Conservation (phyloP, 2,888 invertebrate species). For the Diarsia brunnea region DNA sequence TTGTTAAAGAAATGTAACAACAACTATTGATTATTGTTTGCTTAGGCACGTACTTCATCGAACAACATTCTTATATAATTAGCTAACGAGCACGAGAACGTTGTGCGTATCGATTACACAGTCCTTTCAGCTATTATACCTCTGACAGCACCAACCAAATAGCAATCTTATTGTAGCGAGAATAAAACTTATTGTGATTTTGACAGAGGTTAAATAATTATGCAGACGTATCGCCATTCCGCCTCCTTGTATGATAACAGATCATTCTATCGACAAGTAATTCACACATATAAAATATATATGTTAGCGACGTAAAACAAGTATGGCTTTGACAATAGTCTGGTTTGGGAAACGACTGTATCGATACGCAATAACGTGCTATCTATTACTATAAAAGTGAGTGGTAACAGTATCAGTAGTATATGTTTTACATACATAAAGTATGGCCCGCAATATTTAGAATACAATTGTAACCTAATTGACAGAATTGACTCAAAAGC, state of each 20-base stretch:
- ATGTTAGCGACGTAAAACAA: slow-evolving; percentile 27
- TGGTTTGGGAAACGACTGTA: slow-evolving; percentile 19
- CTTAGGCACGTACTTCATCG: slow-evolving; percentile 88
- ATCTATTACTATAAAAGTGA: slow-evolving; percentile 53
- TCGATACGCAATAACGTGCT: slow-evolving; percentile 48
- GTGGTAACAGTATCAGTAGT: slow-evolving; percentile 46
- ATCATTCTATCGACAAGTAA: slow-evolving; percentile 24
- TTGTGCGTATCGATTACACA: slow-evolving; percentile 43
- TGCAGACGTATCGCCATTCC: background rate
- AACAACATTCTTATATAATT: slow-evolving; percentile 81
- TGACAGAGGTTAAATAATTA: background rate
- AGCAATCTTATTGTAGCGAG: background rate
- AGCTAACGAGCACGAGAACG: slow-evolving; percentile 70
- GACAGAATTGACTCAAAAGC: slow-evolving; percentile 62
- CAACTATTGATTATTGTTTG: slow-evolving; percentile 85
- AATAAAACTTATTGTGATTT: background rate
- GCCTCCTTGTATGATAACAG: slow-evolving; percentile 2
- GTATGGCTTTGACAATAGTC: slow-evolving; percentile 21
- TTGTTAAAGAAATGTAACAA: slow-evolving; percentile 91
- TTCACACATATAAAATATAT: slow-evolving; percentile 23
- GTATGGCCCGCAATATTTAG: slow-evolving; percentile 50
- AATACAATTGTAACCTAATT: slow-evolving; percentile 47
- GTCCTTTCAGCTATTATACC: background rate
- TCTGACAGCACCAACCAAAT: slow-evolving; percentile 8
- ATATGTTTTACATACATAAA: slow-evolving; percentile 42